Percentiles rank a stretch among this genome's conserved stretches.
Evolutionary conservation across 30 jellyfish, hydroid and myxozoan species (phyloP).

Genomic region (Nemopilema nomurai): DNA sequence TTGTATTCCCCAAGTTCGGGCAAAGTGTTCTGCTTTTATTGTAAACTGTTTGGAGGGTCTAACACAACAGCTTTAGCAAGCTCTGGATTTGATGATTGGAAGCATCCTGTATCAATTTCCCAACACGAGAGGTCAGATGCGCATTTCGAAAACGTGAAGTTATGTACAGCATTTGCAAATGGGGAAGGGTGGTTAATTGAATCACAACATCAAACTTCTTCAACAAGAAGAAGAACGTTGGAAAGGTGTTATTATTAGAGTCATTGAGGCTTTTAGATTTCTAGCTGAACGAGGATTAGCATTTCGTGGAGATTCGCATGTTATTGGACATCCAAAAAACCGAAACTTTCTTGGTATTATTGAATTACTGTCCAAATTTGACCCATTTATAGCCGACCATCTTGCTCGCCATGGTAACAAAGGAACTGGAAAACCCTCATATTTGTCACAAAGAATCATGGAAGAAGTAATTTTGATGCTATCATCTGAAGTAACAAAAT

Average conservation of each 20-base stretch:
- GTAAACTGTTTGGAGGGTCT: slow-evolving; percentile 15
- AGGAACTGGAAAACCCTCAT: slow-evolving; percentile 51
- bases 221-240: slow-evolving; percentile 50
- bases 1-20: slow-evolving; percentile 20
- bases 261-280: slow-evolving; percentile 41
- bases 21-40: slow-evolving; percentile 32
- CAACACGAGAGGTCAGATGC: slow-evolving; percentile 44
- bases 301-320: slow-evolving; percentile 52
- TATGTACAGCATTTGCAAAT: slow-evolving; percentile 40
- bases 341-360: slow-evolving; percentile 61
- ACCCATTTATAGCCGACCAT: slow-evolving; percentile 58
- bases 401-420: slow-evolving; percentile 33
- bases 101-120: slow-evolving; percentile 39
- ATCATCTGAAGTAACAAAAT: slow-evolving; percentile 18
- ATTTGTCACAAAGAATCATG: slow-evolving; percentile 31
- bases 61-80: slow-evolving; percentile 6
- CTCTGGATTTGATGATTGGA: slow-evolving; percentile 56
- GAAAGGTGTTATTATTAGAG: slow-evolving; percentile 46
- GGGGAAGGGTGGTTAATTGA: slow-evolving; percentile 44
- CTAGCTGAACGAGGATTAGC: slow-evolving; percentile 66
- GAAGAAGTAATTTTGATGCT: slow-evolving; percentile 40
- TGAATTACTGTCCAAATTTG: slow-evolving; percentile 48
- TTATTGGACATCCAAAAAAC: slow-evolving; percentile 47
- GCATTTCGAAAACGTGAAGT: slow-evolving; percentile 29
- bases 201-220: slow-evolving; percentile 26